Base-by-base conservation (phyloP, 1,140 invertebrate species). In the Adelges cooleyi region DNA sequence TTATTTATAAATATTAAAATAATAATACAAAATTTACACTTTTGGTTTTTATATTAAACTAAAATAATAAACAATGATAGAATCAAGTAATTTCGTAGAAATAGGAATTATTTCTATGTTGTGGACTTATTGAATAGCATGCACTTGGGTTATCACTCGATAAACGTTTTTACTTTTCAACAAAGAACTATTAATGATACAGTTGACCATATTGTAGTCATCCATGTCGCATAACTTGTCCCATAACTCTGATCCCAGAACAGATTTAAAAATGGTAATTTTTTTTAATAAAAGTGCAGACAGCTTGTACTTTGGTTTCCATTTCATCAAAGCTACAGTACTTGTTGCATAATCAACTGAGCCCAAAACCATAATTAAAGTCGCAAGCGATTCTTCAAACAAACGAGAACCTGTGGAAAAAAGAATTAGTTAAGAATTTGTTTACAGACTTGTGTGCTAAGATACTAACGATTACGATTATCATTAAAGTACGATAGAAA, bases 401-500 rank as follows among this genome's bases (percentile, higher is more conserved):
- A n/a, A 22, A 13, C 29, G 38, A 62, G 42, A 62, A 29, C 56
- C 56, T 62, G 22, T 1, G 44, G 0, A 18, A 1, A 44, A 44
- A 33, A 33, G 11, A 33, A 33, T 33, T 33, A 33, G n/a, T n/a
- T n/a, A n/a, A n/a, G n/a, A n/a, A n/a, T n/a, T n/a, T n/a, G n/a
- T n/a, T n/a, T n/a, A n/a, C n/a, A n/a, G n/a, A n/a, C n/a, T n/a
- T n/a, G n/a, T n/a, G n/a, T n/a, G n/a, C n/a, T n/a, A 54, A 46
- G 20, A 15, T 29, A 62, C 38, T 62, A 15, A 62, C 56, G 56
- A 46, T 20, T 18, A 46, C 27, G 17, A 18, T 1, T 48, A 8
- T 62, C 27, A 46, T 62, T 48, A 17, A 62, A n/a, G 46, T 62
- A 62, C 15, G 27, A 23, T 29, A 62, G 10, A 62, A 62, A 62